Conservation (phyloP, 1,140 invertebrate species). For the Argopecten irradians region DNA sequence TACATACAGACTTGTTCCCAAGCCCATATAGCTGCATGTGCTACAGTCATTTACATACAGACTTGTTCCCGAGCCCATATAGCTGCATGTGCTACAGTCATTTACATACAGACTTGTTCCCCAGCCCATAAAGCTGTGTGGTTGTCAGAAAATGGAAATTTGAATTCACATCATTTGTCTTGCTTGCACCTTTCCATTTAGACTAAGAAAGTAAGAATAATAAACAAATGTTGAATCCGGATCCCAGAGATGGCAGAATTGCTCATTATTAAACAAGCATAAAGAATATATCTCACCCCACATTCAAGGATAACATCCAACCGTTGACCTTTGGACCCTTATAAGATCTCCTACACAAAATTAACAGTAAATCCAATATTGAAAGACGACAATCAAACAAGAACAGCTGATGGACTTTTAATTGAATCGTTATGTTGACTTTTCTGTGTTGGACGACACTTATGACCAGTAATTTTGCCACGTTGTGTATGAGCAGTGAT, state of each 20-base stretch:
- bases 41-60: no score
- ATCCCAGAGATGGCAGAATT: background rate
- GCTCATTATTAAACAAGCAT: no score
- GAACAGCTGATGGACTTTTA: background rate
- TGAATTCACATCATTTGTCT: background rate
- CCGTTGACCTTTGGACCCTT: background rate
- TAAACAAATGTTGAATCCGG: background rate
- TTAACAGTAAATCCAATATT: background rate
- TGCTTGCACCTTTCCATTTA: background rate
- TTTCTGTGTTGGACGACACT: background rate
- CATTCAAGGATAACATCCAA: no score
- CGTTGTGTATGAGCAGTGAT: background rate
- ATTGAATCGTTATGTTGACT: background rate
- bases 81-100: no score
- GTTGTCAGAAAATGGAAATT: background rate
- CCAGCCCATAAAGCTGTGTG: background rate
- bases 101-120: background rate
- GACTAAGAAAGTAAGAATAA: background rate
- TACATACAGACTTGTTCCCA: no score
- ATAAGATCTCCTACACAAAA: background rate
- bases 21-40: no score
- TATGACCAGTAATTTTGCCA: background rate
- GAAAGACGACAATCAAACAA: conserved; percentile 7
- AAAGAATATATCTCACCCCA: no score
- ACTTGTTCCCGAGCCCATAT: no score